Evolutionary conservation across 2,113 vertebrate species (phyloP).

Genomic region (Ursus arctos): DNA sequence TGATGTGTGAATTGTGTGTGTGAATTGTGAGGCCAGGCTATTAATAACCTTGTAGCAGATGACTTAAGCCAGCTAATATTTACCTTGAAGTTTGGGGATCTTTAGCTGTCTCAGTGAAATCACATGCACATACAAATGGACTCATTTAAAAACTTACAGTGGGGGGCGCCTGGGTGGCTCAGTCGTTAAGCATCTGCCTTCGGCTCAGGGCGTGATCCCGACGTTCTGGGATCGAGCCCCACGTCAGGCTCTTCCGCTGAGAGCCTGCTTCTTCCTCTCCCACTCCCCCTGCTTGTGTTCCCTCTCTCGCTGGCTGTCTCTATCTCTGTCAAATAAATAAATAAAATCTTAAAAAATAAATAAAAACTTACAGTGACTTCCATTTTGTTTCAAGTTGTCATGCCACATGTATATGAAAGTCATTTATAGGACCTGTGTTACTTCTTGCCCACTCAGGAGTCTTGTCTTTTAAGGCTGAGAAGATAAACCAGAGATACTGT

Average conservation of each 20-base stretch:
- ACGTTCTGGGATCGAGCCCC: too few species aligned
- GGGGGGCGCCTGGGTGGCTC: too few species aligned
- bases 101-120: not conserved
- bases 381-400: not conserved
- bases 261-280: too few species aligned
- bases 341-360: too few species aligned
- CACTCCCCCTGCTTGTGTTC: too few species aligned
- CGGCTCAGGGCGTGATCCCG: too few species aligned
- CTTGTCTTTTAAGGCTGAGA: not conserved
- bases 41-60: not conserved
- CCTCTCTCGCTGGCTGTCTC: too few species aligned
- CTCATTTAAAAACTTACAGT: not conserved
- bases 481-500: not conserved
- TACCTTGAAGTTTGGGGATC: not conserved
- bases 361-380: not conserved
- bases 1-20: not conserved
- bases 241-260: too few species aligned
- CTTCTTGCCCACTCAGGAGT: not conserved
- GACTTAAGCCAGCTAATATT: not conserved
- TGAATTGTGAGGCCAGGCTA: not conserved
- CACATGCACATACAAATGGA: not conserved
- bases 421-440: not conserved
- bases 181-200: too few species aligned
- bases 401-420: not conserved
- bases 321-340: too few species aligned